Conservation (phyloP, 2,888 invertebrate species). For the Steinernema hermaphroditum region DNA sequence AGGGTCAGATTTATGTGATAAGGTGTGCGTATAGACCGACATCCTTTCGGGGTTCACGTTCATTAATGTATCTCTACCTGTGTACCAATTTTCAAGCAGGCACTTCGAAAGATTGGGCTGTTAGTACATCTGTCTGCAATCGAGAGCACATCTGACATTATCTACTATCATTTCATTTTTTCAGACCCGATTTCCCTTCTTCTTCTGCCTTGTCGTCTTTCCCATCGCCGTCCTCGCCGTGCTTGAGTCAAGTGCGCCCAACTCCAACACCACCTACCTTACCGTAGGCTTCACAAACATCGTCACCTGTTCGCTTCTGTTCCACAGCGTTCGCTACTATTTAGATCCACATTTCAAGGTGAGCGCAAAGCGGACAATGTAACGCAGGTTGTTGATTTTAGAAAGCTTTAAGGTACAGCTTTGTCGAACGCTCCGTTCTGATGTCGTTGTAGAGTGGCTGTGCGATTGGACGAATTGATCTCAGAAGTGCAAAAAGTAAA, state of each 20-base stretch:
- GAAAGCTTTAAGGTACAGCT: conserved; percentile 24
- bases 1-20: background rate
- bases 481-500: too few relatives aligned
- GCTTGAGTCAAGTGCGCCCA: background rate
- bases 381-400: background rate
- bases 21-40: background rate
- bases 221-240: conserved; percentile 7
- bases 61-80: too few relatives aligned
- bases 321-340: conserved; percentile 18
- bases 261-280: background rate
- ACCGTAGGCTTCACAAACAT: conserved; percentile 9
- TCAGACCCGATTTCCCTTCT: conserved; percentile 18
- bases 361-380: too few relatives aligned
- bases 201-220: conserved; percentile 27
- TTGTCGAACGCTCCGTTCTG: conserved; percentile 10
- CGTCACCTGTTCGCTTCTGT: conserved; percentile 20
- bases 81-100: background rate
- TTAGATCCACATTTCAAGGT: conserved; percentile 25
- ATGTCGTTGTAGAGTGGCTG: conserved; percentile 13
- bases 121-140: background rate
- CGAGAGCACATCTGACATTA: background rate
- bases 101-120: background rate
- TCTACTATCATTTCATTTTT: background rate
- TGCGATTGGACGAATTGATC: too few relatives aligned
- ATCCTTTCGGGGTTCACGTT: background rate